Conservation (phyloP, 2,113 vertebrate genomes). For the Bos taurus region ARS-UCD2.0 NC_037336.1:97131501-97132000, state of each 20-base stretch:
- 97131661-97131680: fast-evolving
- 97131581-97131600: background rate
- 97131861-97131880: background rate
- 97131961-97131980: background rate
- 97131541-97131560: background rate
- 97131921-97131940: background rate
- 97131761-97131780: background rate
- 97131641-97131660: background rate
- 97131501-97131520: background rate
- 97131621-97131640: background rate
- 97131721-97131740: background rate
- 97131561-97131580: background rate
- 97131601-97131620: too few species aligned
- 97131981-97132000: background rate
- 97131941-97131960: background rate
- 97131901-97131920: too few species aligned
- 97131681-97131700: background rate
- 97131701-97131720: background rate
- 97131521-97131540: background rate
- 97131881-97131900: background rate
- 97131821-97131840: background rate
- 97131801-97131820: background rate
- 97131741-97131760: background rate
- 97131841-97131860: background rate
- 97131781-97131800: too few species aligned